Conservation (phyloP, 2,113 vertebrate genomes). For the Mohoua ochrocephala region DNA sequence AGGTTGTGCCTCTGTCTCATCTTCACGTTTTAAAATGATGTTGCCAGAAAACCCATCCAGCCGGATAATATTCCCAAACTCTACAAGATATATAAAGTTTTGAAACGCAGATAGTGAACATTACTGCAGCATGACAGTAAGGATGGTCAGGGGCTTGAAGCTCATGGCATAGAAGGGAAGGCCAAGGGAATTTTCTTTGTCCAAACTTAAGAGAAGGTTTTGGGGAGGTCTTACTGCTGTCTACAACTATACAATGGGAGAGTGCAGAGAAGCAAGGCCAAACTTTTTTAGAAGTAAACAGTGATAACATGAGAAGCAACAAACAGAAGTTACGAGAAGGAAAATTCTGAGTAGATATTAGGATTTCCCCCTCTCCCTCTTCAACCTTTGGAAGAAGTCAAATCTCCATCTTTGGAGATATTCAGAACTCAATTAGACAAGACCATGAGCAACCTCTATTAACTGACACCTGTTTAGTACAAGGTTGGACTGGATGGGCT, state of each 20-base stretch:
- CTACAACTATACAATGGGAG: not conserved
- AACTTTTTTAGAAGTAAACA: not conserved
- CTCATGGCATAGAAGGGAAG: not conserved
- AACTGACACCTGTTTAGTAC: not conserved
- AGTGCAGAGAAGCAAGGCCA: not conserved
- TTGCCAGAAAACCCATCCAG: not conserved
- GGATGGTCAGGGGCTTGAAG: not conserved
- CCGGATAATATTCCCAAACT: not conserved
- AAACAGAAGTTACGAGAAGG: not conserved
- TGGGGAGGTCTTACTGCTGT: not conserved
- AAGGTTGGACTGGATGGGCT: not conserved
- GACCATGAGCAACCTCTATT: not conserved
- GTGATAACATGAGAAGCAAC: not conserved
- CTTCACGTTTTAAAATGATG: not conserved
- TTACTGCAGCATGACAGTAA: not conserved
- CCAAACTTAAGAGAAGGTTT: not conserved
- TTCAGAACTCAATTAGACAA: not conserved
- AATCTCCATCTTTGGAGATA: not conserved
- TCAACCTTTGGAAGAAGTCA: not conserved
- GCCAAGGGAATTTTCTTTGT: not conserved
- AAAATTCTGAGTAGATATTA: not conserved
- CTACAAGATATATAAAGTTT: not conserved
- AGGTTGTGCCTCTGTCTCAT: not conserved
- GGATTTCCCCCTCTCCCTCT: rapidly evolving
- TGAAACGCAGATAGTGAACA: not conserved